Evolutionary conservation across 2,888 invertebrate genomes (phyloP).

Genomic region (Eledona agricola): DNA sequence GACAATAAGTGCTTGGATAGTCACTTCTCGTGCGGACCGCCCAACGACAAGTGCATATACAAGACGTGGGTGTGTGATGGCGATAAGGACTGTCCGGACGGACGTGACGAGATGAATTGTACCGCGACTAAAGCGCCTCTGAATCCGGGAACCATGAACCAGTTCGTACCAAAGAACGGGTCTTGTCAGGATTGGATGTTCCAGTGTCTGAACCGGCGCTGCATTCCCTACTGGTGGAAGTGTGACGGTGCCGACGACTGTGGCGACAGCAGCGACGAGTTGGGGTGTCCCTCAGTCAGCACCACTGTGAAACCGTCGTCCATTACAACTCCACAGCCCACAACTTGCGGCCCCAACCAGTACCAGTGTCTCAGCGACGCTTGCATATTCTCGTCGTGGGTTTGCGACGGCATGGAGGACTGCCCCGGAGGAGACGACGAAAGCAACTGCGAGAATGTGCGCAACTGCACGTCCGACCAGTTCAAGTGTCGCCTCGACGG

Average conservation of each 20-base stretch:
- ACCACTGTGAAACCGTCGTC: constrained; percentile 31
- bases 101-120: constrained; percentile 78
- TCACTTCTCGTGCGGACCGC: constrained; percentile 72
- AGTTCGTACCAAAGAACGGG: constrained; percentile 46
- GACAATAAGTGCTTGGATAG: constrained; percentile 71
- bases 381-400: constrained; percentile 70
- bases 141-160: constrained; percentile 6
- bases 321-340: constrained; percentile 1
- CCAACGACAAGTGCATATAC: constrained; percentile 71
- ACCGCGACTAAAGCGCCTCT: constrained; percentile 48
- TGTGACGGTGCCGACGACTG: constrained; percentile 83
- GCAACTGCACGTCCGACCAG: constrained; percentile 61
- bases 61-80: constrained; percentile 84
- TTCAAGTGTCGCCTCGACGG: constrained; percentile 71
- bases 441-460: constrained; percentile 52
- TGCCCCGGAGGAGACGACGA: constrained; percentile 73
- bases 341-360: constrained; percentile 65
- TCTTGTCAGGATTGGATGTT: constrained; percentile 82
- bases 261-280: constrained; percentile 78
- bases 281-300: constrained; percentile 59
- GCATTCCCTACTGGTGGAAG: constrained; percentile 82
- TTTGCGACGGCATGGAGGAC: constrained; percentile 71
- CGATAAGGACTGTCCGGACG: constrained; percentile 76
- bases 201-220: constrained; percentile 74
- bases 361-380: constrained; percentile 68